Conservation (phyloP, 1,140 invertebrate species). For the Drosophila athabasca region DNA sequence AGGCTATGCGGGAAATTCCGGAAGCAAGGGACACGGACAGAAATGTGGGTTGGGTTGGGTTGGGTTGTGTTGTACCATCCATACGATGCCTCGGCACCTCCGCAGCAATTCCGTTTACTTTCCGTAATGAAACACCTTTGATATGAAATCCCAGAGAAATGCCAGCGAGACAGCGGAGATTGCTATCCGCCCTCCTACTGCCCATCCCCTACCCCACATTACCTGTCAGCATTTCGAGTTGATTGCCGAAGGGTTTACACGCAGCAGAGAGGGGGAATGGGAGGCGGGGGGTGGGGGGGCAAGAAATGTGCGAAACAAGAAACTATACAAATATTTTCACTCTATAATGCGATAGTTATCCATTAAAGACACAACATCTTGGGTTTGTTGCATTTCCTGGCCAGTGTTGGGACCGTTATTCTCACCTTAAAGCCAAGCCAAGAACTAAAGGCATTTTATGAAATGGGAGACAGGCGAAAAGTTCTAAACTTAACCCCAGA, state of each 20-base stretch:
- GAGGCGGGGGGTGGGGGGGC: background rate
- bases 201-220: background rate
- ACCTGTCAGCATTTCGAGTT: constrained; percentile 52
- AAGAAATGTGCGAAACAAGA: background rate
- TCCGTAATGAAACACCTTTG: constrained; percentile 46
- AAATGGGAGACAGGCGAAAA: background rate
- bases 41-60: too few species aligned
- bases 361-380: background rate
- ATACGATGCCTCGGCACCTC: constrained; percentile 16
- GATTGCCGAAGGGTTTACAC: constrained; percentile 40
- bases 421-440: too few species aligned
- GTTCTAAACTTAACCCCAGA: too few species aligned
- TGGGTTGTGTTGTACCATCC: too few species aligned
- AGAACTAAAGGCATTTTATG: background rate
- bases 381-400: too few species aligned
- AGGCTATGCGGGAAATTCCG: constrained; percentile 5
- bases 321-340: constrained; percentile 48
- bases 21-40: background rate
- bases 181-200: background rate
- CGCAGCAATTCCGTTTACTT: constrained; percentile 17
- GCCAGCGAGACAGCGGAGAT: constrained; percentile 16
- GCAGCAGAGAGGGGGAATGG: background rate
- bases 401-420: too few species aligned
- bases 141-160: constrained; percentile 29
- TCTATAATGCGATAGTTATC: constrained; percentile 31